Evolutionary conservation across 2,888 invertebrate genomes (phyloP), one percentile per base, ranked within the genome.

Genomic region (Drosophila peninsularis): DNA sequence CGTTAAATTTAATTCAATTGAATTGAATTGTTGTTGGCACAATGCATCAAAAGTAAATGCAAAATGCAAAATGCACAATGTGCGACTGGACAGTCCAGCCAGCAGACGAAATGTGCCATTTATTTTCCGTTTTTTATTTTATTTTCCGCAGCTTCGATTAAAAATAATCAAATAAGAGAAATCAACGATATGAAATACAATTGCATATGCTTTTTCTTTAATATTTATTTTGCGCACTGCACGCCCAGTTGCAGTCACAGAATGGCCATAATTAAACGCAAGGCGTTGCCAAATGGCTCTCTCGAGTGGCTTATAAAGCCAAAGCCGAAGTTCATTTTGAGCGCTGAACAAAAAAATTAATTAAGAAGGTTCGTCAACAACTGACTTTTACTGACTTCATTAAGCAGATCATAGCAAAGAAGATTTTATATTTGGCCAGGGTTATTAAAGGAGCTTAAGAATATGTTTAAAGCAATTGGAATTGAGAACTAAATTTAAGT

Each of bases 1-100:
- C 77, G 75, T 77, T 74, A 86, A 85, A 88, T 85, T 86, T 86
- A 85, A 85, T 85, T 88, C 86, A 85, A 85, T 83, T 83, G 81
- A 79, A 88, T 83, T 79, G 75, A 80, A 79, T 80, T 71, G 74
- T 73, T 77, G 73, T 83, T 82, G 83, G 66, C 75, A 78, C 85
- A 84, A 84, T 84, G 73, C 83, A 80, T 80, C 79, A 80, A 71
- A 69, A 52, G 73, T 67, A 67, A 62, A 64, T 47, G 50, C 57
- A 65, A 63, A 62, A 78, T 45, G 27, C 45, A 27, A 45, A 45
- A 24, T 44, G 44, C 44, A 14, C 24, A 42, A 44, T 44, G 24
- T 24, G 19, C 14, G 49, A 13, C 32, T 34, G 62, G 49, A 13
- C 32, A 27, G 62, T 37, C 64, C 64, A 39, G 24, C 21, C 49